A percentile compares a stretch with the other conserved stretches of the same genome.
Conservation (phyloP, 2,113 vertebrate genomes). For the Cyanocitta stelleri region DNA sequence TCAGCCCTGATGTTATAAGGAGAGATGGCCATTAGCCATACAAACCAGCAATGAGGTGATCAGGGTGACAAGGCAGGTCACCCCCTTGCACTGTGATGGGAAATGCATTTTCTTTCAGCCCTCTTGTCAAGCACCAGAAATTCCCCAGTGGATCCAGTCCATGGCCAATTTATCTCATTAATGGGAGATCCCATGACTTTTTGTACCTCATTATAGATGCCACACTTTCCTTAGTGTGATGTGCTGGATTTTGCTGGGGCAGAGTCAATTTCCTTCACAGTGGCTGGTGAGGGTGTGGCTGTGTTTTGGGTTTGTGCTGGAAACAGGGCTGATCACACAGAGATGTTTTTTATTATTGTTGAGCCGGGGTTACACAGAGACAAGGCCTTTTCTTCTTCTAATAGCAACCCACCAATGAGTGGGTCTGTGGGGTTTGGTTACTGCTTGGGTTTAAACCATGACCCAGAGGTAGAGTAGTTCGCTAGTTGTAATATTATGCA, state of each 20-base stretch:
- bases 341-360: not conserved
- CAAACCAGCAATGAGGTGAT: not conserved
- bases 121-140: not conserved
- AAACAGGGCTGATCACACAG: not conserved
- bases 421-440: not conserved
- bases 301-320: not conserved
- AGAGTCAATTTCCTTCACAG: not conserved
- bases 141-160: not conserved
- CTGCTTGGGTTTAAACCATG: not conserved
- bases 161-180: not conserved
- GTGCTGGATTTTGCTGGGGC: not conserved
- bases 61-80: slow-evolving; percentile 3
- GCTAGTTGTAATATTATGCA: not conserved
- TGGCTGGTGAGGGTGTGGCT: not conserved
- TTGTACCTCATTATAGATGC: not conserved
- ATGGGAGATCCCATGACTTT: not conserved
- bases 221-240: not conserved
- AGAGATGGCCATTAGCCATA: not conserved
- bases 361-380: not conserved
- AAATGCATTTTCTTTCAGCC: not conserved
- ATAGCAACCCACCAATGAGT: not conserved
- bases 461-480: not conserved
- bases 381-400: not conserved
- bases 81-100: not conserved
- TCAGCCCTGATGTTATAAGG: not conserved